Percentiles rank a stretch among this genome's conserved stretches.
Conservation (phyloP, 2,888 invertebrate species). For the Metellina segmentata region DNA sequence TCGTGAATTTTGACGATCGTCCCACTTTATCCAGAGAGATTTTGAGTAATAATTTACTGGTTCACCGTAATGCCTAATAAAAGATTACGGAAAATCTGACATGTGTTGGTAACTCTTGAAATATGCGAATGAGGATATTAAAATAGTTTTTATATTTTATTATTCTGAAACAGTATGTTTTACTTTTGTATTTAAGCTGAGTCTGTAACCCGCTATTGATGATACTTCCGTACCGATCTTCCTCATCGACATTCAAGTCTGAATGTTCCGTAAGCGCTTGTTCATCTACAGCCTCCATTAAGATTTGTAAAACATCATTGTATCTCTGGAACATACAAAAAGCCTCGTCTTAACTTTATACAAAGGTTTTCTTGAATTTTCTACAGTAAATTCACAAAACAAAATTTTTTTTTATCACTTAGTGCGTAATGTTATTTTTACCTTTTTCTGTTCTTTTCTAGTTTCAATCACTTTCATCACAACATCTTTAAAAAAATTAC, state of each 20-base stretch:
- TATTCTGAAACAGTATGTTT: neutral
- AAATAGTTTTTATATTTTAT: too few relatives aligned
- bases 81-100: too few relatives aligned
- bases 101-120: too few relatives aligned
- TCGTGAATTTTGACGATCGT: too few relatives aligned
- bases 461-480: conserved; percentile 43
- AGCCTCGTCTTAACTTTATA: neutral
- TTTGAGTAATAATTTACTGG: too few relatives aligned
- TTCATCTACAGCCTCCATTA: conserved; percentile 57
- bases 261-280: neutral
- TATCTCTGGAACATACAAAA: conserved; percentile 12
- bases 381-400: neutral
- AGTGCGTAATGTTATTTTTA: neutral
- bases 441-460: conserved; percentile 50
- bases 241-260: conserved; percentile 49
- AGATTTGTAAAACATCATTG: conserved; percentile 56
- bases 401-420: too few relatives aligned
- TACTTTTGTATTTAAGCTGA: conserved; percentile 66
- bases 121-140: too few relatives aligned
- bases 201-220: neutral
- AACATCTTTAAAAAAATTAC: conserved; percentile 43
- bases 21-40: too few relatives aligned
- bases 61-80: too few relatives aligned
- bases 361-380: neutral
- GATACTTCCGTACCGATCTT: conserved; percentile 60